Conservation (phyloP, 1,140 invertebrate genomes). For the Lepidurus apus region DNA sequence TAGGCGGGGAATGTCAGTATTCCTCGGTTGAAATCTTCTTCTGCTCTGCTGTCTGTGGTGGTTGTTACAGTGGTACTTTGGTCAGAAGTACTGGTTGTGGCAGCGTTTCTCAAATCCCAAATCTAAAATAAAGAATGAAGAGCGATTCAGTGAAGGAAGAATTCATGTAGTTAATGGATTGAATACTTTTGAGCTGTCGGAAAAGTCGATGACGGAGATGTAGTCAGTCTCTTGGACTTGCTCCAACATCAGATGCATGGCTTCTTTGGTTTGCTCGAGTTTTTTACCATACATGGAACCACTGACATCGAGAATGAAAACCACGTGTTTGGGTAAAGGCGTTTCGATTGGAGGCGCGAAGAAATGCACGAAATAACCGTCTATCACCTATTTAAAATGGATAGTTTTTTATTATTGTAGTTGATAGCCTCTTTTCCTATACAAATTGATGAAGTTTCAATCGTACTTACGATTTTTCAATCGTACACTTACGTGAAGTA, state of each 20-base stretch:
- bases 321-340: constrained; percentile 59
- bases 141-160: too few relatives aligned
- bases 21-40: not conserved
- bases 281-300: constrained; percentile 64
- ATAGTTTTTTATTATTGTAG: not conserved
- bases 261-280: constrained; percentile 58
- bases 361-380: constrained; percentile 73
- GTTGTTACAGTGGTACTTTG: not conserved
- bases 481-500: constrained; percentile 53
- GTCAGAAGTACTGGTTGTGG: not conserved
- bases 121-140: not conserved
- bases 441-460: not conserved
- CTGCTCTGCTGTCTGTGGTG: not conserved
- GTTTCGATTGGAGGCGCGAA: constrained; percentile 56
- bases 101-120: not conserved
- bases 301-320: constrained; percentile 65
- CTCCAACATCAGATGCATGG: constrained; percentile 58
- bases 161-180: not conserved
- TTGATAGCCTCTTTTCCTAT: not conserved
- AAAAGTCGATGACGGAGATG: constrained; percentile 62
- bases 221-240: constrained; percentile 57
- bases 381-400: constrained; percentile 51
- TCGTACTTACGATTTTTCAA: too few relatives aligned
- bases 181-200: constrained; percentile 50
- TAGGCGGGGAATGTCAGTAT: not conserved